phyloP scores from a whole-genome alignment of 1,140 invertebrate species.

The Macrostomum lignano region DNA sequence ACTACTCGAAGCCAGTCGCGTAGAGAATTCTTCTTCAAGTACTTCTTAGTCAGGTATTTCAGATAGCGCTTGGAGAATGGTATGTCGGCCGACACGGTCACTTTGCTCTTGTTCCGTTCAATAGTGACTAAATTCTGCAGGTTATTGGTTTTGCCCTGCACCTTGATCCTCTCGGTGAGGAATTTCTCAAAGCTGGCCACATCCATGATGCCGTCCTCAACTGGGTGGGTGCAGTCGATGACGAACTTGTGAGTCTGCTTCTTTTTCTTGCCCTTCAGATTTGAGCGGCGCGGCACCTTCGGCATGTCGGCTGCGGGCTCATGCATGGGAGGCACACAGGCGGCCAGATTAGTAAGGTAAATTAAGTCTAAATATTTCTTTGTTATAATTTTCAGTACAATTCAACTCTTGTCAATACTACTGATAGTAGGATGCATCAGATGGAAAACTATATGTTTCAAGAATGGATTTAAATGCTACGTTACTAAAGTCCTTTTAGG shows the following conservation, averaged over 20 bases:
- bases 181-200: slow-evolving; percentile 54
- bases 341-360: no score
- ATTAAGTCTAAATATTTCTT: no score
- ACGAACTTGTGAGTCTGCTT: slow-evolving; percentile 61
- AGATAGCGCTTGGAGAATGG: slow-evolving; percentile 79
- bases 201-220: slow-evolving; percentile 95
- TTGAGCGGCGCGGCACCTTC: no score
- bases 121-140: slow-evolving; percentile 55
- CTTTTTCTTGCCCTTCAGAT: no score
- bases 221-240: slow-evolving; percentile 91
- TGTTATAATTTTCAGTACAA: no score
- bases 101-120: slow-evolving; percentile 64
- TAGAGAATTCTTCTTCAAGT: slow-evolving; percentile 92
- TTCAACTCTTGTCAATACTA: no score
- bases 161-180: slow-evolving; percentile 69
- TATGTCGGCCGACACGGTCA: slow-evolving; percentile 56
- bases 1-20: slow-evolving; percentile 95
- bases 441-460: no score
- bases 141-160: slow-evolving; percentile 76
- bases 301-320: no score
- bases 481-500: no score
- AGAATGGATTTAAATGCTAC: no score
- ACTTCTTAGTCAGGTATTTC: slow-evolving; percentile 96
- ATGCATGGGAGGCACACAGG: no score
- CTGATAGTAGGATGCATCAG: no score